These are phyloP conservation scores for Pseudopleuronectes americanus DNA, from an alignment of 2,797 vertebrate genomes.

Conservation along the genomic window DNA sequence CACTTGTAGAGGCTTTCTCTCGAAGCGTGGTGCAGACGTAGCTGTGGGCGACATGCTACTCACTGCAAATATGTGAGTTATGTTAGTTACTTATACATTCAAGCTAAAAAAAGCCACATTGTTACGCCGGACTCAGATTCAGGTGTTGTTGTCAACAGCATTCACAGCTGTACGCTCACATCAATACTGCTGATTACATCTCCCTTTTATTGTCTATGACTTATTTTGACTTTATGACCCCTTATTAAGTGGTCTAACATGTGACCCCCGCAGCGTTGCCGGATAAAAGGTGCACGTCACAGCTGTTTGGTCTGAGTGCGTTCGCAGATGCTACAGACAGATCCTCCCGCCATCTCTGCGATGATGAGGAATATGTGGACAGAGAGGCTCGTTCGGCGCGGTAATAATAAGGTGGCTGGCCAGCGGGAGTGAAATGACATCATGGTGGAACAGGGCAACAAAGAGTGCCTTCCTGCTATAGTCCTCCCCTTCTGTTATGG, in stretches of 20 bases:
- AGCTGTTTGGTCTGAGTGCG: constrained; percentile 53
- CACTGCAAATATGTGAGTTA: not conserved
- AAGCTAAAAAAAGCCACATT: constrained; percentile 26
- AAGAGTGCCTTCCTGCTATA: constrained; percentile 83
- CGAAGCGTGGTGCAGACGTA: constrained; percentile 27
- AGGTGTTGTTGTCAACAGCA: constrained; percentile 29
- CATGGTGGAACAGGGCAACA: constrained; percentile 77
- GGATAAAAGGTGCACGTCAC: constrained; percentile 47
- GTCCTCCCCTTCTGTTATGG: constrained; percentile 73
- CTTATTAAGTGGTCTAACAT: constrained; percentile 64
- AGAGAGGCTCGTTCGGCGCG: constrained; percentile 28
- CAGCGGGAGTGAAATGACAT: constrained; percentile 69
- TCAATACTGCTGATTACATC: constrained; percentile 47
- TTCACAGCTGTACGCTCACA: constrained; percentile 12
- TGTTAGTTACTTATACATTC: not conserved
- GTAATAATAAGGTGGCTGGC: constrained; percentile 52
- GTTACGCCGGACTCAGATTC: constrained; percentile 18
- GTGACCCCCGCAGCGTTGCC: constrained; percentile 47
- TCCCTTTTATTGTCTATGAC: constrained; percentile 64
- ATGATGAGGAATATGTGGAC: constrained; percentile 54
- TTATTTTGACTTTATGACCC: constrained; percentile 66
- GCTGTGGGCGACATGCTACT: not conserved
- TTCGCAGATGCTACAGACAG: constrained; percentile 59
- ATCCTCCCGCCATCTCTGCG: constrained; percentile 46
- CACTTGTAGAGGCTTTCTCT: constrained; percentile 19